Evolutionary conservation across 2,888 invertebrate species (phyloP).

Genomic region (Vandiemenella viatica): DNA sequence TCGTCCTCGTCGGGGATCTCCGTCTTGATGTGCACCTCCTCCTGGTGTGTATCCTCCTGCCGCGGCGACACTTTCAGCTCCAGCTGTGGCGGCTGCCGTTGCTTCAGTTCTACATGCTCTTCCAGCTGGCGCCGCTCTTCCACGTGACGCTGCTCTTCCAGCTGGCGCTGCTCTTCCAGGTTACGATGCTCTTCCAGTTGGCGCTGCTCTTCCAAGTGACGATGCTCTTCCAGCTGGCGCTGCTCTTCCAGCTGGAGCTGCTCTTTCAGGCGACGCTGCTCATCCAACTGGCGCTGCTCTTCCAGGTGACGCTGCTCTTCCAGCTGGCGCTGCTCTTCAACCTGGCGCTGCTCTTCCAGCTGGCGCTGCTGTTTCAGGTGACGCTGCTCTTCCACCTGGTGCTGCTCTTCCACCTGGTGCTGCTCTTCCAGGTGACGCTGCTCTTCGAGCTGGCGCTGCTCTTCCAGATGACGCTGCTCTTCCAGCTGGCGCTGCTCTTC

Average conservation of each 20-base stretch:
- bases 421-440: background rate
- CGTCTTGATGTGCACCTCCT: background rate
- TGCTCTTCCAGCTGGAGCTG: no score
- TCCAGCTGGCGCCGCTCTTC: slow-evolving; percentile 11
- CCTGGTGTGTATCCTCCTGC: background rate
- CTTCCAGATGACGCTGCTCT: background rate
- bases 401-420: slow-evolving; percentile 15
- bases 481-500: no score
- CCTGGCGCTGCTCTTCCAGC: no score
- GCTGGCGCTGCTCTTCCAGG: background rate
- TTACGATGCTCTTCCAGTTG: background rate
- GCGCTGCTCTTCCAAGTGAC: no score
- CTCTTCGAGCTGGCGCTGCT: no score
- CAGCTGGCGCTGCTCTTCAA: no score
- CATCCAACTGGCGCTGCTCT: background rate
- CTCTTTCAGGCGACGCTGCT: background rate
- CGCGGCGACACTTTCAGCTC: background rate
- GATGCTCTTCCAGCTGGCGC: no score
- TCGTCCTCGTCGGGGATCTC: no score
- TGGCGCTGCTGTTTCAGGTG: no score
- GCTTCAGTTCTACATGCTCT: slow-evolving; percentile 12
- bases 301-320: background rate
- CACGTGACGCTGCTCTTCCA: no score
- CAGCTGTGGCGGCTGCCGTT: slow-evolving; percentile 14
- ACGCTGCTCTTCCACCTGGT: slow-evolving; percentile 12